phyloP scores from a whole-genome alignment of 2,113 vertebrate genomes.

The Ochotona curzoniae region DNA sequence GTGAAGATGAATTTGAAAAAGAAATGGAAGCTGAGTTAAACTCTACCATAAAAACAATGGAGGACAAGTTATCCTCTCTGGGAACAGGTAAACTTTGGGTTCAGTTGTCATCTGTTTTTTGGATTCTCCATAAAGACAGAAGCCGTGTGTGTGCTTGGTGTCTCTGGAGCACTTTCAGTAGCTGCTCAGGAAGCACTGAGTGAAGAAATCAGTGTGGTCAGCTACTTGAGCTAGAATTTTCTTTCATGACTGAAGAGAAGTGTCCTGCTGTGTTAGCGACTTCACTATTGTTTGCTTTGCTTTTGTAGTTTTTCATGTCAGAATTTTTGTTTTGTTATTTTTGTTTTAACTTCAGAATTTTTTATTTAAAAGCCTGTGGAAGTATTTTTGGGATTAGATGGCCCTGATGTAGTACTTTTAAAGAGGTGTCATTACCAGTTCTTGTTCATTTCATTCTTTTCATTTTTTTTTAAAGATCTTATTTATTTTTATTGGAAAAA shows the following conservation, averaged over 20 bases:
- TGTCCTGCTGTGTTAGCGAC: not conserved
- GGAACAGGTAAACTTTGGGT: conserved; percentile 79
- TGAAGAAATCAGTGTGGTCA: conserved; percentile 7
- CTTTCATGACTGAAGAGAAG: not conserved
- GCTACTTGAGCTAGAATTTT: not conserved
- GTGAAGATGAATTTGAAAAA: conserved; percentile 97
- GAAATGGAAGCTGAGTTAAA: conserved; percentile 97
- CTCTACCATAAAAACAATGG: conserved; percentile 92
- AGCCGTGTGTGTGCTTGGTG: not conserved
- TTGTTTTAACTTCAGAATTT: conserved; percentile 30
- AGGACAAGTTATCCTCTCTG: conserved; percentile 88
- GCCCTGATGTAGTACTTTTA: not conserved
- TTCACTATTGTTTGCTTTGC: conserved; percentile 24
- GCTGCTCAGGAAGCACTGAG: not conserved
- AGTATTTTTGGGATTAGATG: conserved; percentile 39
- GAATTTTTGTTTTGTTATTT: conserved; percentile 33
- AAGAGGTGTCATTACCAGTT: conserved; percentile 30
- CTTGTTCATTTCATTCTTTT: no score
- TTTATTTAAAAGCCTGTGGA: not conserved
- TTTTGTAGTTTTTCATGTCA: conserved; percentile 46
- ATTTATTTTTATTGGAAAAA: no score
- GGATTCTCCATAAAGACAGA: not conserved
- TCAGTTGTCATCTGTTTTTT: conserved; percentile 10
- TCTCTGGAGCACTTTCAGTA: not conserved
- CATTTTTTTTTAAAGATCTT: no score